These are phyloP conservation scores for Cebidichthys violaceus DNA, from an alignment of 2,113 vertebrate genomes.

Conservation along the genomic window DNA sequence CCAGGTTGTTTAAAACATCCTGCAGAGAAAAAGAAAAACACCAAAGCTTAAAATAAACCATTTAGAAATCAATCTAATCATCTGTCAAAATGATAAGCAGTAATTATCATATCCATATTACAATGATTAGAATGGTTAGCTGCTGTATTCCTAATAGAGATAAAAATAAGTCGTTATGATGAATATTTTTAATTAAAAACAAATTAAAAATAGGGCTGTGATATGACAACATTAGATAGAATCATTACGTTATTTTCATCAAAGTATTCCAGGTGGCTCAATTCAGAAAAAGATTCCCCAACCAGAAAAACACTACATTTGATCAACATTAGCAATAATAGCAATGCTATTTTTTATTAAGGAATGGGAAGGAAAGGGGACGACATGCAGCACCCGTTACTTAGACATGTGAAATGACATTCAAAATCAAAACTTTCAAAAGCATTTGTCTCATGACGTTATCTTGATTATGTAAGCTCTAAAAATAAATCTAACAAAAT, in stretches of 20 bases:
- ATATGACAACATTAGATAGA: constrained; percentile 8
- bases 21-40: constrained; percentile 62
- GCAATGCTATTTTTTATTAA: neutral
- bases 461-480: neutral
- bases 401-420: neutral
- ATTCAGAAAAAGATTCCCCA: neutral
- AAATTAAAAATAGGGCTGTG: neutral
- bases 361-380: neutral
- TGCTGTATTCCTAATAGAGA: neutral
- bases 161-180: constrained; percentile 14
- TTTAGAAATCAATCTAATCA: neutral
- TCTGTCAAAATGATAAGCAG: neutral
- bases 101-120: neutral
- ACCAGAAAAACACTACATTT: neutral
- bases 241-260: constrained; percentile 11
- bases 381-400: neutral
- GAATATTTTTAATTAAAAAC: constrained; percentile 2
- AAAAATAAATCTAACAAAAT: neutral
- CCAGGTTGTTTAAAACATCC: constrained; percentile 97
- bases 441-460: neutral
- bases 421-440: neutral
- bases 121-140: neutral
- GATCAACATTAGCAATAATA: constrained; percentile 18
- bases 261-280: constrained; percentile 11
- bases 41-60: neutral